Conservation (phyloP, 2,113 vertebrate species). For the Myxocyprinus asiaticus region DNA sequence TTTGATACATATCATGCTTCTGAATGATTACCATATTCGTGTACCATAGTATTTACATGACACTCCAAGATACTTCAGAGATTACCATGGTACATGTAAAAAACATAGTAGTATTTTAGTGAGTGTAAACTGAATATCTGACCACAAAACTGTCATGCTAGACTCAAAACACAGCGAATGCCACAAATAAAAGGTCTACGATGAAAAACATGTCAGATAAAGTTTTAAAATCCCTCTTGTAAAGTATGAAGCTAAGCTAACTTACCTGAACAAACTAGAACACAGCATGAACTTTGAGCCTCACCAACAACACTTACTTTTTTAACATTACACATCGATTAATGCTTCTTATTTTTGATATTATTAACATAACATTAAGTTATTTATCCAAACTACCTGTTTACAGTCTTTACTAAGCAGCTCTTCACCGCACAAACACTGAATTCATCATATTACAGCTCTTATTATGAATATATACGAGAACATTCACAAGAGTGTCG, state of each 20-base stretch:
- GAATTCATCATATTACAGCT: not conserved
- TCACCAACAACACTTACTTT: not conserved
- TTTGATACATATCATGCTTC: no score
- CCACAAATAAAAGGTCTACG: not conserved
- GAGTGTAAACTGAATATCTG: no score
- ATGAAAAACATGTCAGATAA: not conserved
- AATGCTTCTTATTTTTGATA: no score
- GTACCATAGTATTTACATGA: no score
- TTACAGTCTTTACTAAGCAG: not conserved
- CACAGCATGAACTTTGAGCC: conserved; percentile 20
- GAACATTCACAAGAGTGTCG: not conserved
- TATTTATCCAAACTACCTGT: conserved; percentile 10
- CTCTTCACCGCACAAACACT: not conserved
- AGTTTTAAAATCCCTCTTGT: not conserved
- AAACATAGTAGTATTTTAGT: no score
- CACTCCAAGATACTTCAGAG: no score
- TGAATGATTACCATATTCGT: no score
- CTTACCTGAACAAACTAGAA: no score
- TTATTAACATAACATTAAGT: no score
- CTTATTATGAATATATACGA: not conserved
- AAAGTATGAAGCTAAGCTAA: conserved; percentile 25
- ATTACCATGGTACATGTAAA: no score
- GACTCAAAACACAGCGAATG: not conserved
- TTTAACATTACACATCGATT: not conserved
- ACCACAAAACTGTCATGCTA: no score